Evolutionary conservation across 2,113 vertebrate genomes (phyloP).

Genomic region (Chloropsis cyanopogon): DNA sequence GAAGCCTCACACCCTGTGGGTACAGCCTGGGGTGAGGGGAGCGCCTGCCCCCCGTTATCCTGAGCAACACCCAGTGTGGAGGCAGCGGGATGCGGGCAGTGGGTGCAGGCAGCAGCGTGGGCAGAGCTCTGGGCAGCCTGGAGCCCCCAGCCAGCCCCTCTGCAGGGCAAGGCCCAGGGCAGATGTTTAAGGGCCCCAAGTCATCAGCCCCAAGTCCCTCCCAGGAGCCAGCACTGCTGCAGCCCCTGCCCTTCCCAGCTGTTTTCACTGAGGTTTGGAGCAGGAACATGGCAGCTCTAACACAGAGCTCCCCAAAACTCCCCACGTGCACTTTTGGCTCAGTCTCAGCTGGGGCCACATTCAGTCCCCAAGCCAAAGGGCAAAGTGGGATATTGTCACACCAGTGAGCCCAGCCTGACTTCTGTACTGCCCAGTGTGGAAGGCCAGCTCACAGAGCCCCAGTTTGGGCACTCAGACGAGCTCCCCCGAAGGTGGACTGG

Average conservation of each 20-base stretch:
- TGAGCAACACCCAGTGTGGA: accelerated
- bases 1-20: background rate
- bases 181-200: no score
- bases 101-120: background rate
- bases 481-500: background rate
- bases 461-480: accelerated
- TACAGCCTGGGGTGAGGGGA: background rate
- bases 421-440: accelerated
- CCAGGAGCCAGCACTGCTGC: background rate
- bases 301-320: background rate
- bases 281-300: accelerated
- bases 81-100: background rate
- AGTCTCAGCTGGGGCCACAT: accelerated
- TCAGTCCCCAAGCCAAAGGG: background rate
- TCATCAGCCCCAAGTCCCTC: background rate
- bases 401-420: background rate
- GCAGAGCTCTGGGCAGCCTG: background rate
- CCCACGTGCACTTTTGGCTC: background rate
- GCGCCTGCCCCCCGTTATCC: accelerated
- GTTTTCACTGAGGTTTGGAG: background rate
- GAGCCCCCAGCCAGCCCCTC: background rate
- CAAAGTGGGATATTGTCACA: background rate
- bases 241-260: background rate
- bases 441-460: background rate
- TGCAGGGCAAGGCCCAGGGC: no score